Base-by-base conservation (phyloP, 2,888 invertebrate species). In the Plusia festucae region DNA sequence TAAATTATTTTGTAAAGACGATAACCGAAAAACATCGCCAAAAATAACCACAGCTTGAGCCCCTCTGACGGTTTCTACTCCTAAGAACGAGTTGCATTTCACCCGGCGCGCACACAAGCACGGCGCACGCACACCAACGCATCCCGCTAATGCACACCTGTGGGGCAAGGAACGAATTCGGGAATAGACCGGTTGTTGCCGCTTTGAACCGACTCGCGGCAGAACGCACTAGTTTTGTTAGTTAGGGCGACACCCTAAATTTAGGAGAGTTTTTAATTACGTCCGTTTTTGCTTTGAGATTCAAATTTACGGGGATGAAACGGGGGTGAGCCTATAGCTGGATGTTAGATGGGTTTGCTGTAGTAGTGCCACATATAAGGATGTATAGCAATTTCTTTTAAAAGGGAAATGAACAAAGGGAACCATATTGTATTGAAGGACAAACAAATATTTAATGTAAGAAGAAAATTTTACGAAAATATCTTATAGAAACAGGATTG, bases 1-100 rank as follows among this genome's bases (percentile, higher is more conserved):
- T 22, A 22, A 20, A 62, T 52, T 34, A 30, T 9, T 56, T 54
- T 20, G 46, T 53, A 53, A 70, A 70, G 49, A 76, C 40, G 46
- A n/a, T 22, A 30, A 49, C 73, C 72, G 46, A 34, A 65, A 72
- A 70, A 60, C 54, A 32, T 67, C 44, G 68, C 67, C 69, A 78
- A 81, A 81, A 81, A 76, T 74, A 68, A 55, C 73, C 69, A 22
- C 79, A 63, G 87, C 53, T 88, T 89, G 68, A 24, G 54, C 51
- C 83, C 85, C 86, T 76, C 93, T 92, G 91, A 44, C 88, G 75
- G 72, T 86, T 85, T 85, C 91, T 92, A 92, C 93, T 90, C 91
- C 93, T 94, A 93, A 93, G 93, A 94, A 92, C 94, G 91, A 93
- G 94, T 93, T 90, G 90, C 91, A 91, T 92, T 93, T 92, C 91